Conservation (phyloP, 2,113 vertebrate genomes). For the Tenebrosternarchus preto region DNA sequence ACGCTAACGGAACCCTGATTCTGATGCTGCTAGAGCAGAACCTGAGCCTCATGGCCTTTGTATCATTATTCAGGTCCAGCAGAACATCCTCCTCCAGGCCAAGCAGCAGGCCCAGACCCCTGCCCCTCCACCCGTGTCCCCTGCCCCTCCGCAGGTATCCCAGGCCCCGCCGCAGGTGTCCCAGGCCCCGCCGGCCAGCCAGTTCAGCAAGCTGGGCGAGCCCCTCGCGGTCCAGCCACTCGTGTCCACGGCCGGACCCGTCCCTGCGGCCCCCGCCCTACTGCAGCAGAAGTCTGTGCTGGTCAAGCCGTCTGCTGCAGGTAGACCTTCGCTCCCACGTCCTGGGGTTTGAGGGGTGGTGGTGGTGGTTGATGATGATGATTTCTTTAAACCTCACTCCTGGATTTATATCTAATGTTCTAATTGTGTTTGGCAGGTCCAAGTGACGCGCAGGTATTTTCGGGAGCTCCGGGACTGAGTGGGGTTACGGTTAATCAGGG, state of each 20-base stretch:
- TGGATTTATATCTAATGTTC: too few species aligned
- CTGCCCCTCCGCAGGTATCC: slow-evolving; percentile 43
- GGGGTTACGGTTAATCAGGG: slow-evolving; percentile 74
- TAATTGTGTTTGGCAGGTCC: slow-evolving; percentile 61
- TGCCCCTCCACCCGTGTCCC: slow-evolving; percentile 45
- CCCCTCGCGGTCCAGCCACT: slow-evolving; percentile 63
- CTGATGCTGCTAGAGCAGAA: neutral
- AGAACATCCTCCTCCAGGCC: slow-evolving; percentile 80
- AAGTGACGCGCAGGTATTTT: slow-evolving; percentile 81
- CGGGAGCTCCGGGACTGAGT: slow-evolving; percentile 69
- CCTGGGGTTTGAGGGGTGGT: too few species aligned
- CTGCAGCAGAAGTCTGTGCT: slow-evolving; percentile 78
- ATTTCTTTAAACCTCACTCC: neutral
- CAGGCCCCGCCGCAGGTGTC: slow-evolving; percentile 44
- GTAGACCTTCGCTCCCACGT: slow-evolving; percentile 48
- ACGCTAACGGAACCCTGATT: neutral
- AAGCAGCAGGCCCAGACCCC: slow-evolving; percentile 68
- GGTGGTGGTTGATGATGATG: too few species aligned
- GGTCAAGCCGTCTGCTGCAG: slow-evolving; percentile 73
- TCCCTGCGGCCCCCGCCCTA: slow-evolving; percentile 66
- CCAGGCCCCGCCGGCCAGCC: slow-evolving; percentile 56
- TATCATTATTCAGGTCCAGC: slow-evolving; percentile 75
- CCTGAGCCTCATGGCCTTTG: neutral
- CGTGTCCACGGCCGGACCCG: slow-evolving; percentile 58
- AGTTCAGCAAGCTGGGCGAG: slow-evolving; percentile 70